phyloP scores from a whole-genome alignment of 2,797 vertebrate genomes.

The Danio kyathit region DNA sequence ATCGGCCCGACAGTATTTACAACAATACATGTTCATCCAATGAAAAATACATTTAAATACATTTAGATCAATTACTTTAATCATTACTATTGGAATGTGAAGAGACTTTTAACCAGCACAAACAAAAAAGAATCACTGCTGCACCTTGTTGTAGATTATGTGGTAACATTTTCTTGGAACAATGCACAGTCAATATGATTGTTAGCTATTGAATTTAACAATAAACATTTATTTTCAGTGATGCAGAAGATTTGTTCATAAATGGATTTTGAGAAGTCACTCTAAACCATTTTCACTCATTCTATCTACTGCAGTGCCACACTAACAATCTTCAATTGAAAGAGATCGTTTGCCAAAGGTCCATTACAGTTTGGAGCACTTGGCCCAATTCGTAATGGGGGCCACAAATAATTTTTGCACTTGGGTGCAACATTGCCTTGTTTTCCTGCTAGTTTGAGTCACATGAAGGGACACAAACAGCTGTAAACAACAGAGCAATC shows the following conservation, averaged over 20 bases:
- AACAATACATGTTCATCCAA: too few relatives aligned
- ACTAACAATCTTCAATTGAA: constrained; percentile 21
- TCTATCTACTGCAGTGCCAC: constrained; percentile 8
- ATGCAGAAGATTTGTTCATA: not conserved
- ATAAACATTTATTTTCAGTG: not conserved
- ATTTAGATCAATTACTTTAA: too few relatives aligned
- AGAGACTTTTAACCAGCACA: too few relatives aligned
- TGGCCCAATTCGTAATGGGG: constrained; percentile 58
- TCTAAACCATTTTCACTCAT: constrained; percentile 14
- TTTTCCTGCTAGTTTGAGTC: constrained; percentile 59
- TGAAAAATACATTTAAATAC: too few relatives aligned
- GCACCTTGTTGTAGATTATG: constrained; percentile 85
- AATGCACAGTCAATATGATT: constrained; percentile 50
- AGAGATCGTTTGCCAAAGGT: constrained; percentile 13
- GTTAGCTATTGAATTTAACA: not conserved
- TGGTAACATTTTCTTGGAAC: constrained; percentile 80
- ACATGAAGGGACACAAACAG: constrained; percentile 80
- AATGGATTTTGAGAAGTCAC: constrained; percentile 12
- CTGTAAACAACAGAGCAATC: constrained; percentile 86
- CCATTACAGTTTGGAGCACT: constrained; percentile 58
- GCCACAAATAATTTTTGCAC: constrained; percentile 58
- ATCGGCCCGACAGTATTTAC: too few relatives aligned
- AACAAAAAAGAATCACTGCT: too few relatives aligned
- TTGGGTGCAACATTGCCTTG: constrained; percentile 63
- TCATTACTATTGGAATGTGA: too few relatives aligned